A percentile compares a stretch with the other conserved stretches of the same genome.
phyloP scores from a whole-genome alignment of 2,888 invertebrate species.

The Napeogenes inachia region DNA sequence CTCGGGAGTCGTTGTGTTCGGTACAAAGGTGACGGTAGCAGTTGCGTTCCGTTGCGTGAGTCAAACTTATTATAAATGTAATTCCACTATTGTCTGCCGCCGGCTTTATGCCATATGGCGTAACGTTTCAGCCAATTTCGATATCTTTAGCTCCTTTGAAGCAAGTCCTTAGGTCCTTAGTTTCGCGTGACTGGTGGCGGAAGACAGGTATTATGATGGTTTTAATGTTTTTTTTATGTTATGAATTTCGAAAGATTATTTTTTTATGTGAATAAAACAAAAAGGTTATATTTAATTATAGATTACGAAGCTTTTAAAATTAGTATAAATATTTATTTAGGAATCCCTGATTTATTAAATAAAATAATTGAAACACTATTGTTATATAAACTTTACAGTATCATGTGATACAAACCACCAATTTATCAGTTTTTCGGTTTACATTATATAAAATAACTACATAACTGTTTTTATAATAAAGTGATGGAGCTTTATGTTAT shows the following conservation, averaged over 20 bases:
- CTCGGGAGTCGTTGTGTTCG: conserved; percentile 8
- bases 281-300: neutral
- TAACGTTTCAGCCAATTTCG: conserved; percentile 72
- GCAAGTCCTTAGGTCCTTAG: conserved; percentile 52
- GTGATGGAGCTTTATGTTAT: too few species aligned
- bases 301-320: too few species aligned
- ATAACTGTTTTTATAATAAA: too few species aligned
- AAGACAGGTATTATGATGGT: conserved; percentile 29
- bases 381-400: too few species aligned
- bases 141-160: conserved; percentile 50
- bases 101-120: conserved; percentile 71
- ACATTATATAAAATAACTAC: too few species aligned
- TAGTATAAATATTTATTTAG: too few species aligned
- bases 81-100: conserved; percentile 74
- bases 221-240: conserved; percentile 14
- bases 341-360: too few species aligned
- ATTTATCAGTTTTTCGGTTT: too few species aligned
- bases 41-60: conserved; percentile 68
- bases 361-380: too few species aligned
- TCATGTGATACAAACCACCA: too few species aligned
- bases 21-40: conserved; percentile 50
- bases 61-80: conserved; percentile 71
- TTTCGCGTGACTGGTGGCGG: conserved; percentile 61
- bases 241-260: conserved; percentile 14
- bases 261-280: conserved; percentile 7